Evolutionary conservation across 2,797 vertebrate genomes (phyloP).

Genomic region (Megaceryle alcyon): DNA sequence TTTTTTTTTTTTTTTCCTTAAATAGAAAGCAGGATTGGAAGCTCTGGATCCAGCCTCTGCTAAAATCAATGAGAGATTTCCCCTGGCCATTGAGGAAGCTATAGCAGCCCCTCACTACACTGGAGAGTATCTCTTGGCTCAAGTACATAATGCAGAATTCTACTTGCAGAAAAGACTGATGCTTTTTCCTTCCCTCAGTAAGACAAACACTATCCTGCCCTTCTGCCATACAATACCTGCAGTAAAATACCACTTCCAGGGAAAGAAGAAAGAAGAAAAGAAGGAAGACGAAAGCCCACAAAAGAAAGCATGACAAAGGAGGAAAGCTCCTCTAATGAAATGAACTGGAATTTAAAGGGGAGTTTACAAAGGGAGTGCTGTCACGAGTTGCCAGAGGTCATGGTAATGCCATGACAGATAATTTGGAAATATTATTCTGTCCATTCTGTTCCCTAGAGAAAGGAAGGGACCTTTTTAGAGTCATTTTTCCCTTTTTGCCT

Average conservation of each 20-base stretch:
- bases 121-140: not conserved
- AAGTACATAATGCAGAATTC: not conserved
- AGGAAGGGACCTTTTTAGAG: not conserved
- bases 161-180: not conserved
- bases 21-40: not conserved
- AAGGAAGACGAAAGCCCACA: not conserved
- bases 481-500: not conserved
- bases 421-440: not conserved
- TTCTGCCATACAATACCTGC: not conserved
- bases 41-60: not conserved
- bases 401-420: not conserved
- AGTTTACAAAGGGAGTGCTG: not conserved
- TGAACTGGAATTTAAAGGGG: not conserved
- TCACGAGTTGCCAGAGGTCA: not conserved
- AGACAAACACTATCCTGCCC: not conserved
- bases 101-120: not conserved
- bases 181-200: not conserved
- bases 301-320: not conserved
- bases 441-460: not conserved
- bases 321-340: not conserved
- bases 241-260: not conserved
- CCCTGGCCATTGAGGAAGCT: not conserved
- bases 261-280: not conserved
- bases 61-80: constrained; percentile 21
- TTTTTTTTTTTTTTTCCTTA: not conserved